Conservation (phyloP, 2,888 invertebrate species). For the Agonum fuliginosum region DNA sequence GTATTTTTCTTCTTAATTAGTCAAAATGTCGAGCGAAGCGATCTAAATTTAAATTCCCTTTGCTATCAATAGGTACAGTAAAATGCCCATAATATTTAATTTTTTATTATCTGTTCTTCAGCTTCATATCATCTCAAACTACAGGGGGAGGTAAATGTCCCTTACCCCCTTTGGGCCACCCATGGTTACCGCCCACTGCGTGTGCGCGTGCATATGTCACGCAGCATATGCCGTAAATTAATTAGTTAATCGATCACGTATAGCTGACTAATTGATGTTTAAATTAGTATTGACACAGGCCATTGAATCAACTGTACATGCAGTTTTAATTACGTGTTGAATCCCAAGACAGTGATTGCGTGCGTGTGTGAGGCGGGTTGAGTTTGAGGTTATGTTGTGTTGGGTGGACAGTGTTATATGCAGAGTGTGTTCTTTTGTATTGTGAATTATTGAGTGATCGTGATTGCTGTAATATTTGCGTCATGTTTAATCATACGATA, state of each 20-base stretch:
- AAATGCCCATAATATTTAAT: too few relatives aligned
- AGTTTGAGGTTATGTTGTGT: background rate
- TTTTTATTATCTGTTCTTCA: too few relatives aligned
- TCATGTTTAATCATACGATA: constrained; percentile 4
- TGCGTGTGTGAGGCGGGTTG: background rate
- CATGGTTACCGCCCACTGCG: constrained; percentile 53
- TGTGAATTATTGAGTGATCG: constrained; percentile 26
- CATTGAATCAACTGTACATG: constrained; percentile 55
- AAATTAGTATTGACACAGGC: constrained; percentile 57
- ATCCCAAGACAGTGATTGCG: constrained; percentile 48
- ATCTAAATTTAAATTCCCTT: too few relatives aligned
- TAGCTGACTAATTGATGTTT: constrained; percentile 57
- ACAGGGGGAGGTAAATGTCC: too few relatives aligned
- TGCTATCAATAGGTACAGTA: too few relatives aligned
- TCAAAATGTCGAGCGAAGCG: too few relatives aligned
- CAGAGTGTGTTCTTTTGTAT: background rate
- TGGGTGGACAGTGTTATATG: constrained; percentile 3
- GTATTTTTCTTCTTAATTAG: too few relatives aligned
- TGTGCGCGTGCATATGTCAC: constrained; percentile 51
- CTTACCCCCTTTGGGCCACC: too few relatives aligned
- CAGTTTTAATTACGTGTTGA: constrained; percentile 54
- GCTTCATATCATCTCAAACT: too few relatives aligned
- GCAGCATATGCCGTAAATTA: constrained; percentile 51
- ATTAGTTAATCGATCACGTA: constrained; percentile 59
- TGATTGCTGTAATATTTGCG: constrained; percentile 20